Evolutionary conservation across 2,888 invertebrate genomes (phyloP), one percentile per base, ranked within the genome.

Genomic region (Lysandra bellargus): DNA sequence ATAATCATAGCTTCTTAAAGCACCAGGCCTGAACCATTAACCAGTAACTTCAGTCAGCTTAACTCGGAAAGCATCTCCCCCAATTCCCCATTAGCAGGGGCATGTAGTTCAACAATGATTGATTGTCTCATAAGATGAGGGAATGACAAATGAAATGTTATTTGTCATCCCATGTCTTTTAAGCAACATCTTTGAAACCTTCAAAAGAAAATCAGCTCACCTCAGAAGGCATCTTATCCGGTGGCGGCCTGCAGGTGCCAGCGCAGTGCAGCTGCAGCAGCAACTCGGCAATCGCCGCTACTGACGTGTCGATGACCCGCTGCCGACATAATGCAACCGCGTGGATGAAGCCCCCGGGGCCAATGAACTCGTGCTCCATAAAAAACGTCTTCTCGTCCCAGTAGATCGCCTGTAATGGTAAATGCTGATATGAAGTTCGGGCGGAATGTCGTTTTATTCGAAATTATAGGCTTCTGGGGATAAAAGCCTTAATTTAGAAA

Each of bases 311-410:
- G n/a, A 95, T 95, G 79, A 96, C 91, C n/a, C 96, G 88, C 83
- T 95, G 95, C 61, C 95, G 88, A 82, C 95, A 95, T 78, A 95
- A 88, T 0, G 95, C 95, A 30, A 96, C 95, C 0, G 96, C 96
- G 86, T 96, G 96, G 14, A 97, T 95, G 88, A 98, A 98, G 7
- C 96, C 96, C 40, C 97, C 97, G 0, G 96, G 95, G 0, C 97
- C 96, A 0, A 97, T 93, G 88, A 98, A 97, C 85, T 96, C 96
- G 88, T 98, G 98, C 87, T 98, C 97, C 96, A 98, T 96, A 90
- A 97, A 98, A 61, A 98, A 95, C 4, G 96, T 96, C 86, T 96
- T 96, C 61, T 97, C 96, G 86, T 98, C 97, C 98, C 98, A 98
- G 86, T 90, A 94, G 78, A 94, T 89, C 5, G 92, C 94, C 94